A percentile compares a stretch with the other conserved stretches of the same genome.
These are phyloP conservation scores for zebrafish (Danio rerio) DNA, from an alignment of 2,113 vertebrate genomes.

Conservation along the genomic window GRCz12tu NC_133190.1:5380501-5381000, in stretches of 20 bases:
- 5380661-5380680: constrained; percentile 84
- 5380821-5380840: constrained; percentile 97
- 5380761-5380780: not conserved
- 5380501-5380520: no score
- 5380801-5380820: constrained; percentile 89
- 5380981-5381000: no score
- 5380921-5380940: constrained; percentile 82
- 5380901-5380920: constrained; percentile 91
- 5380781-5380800: not conserved
- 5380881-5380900: constrained; percentile 98
- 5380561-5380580: constrained; percentile 88
- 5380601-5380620: constrained; percentile 83
- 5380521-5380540: constrained; percentile 85
- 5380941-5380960: constrained; percentile 36
- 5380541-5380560: constrained; percentile 91
- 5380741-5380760: not conserved
- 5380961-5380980: not conserved
- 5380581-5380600: constrained; percentile 88
- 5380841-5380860: constrained; percentile 87
- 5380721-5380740: constrained; percentile 60
- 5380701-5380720: constrained; percentile 79
- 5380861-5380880: constrained; percentile 91
- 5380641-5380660: constrained; percentile 76
- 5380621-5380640: constrained; percentile 80
- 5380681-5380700: constrained; percentile 95